Evolutionary conservation across 2,797 vertebrate species (phyloP).

Genomic region (Anguilla marmorata): DNA sequence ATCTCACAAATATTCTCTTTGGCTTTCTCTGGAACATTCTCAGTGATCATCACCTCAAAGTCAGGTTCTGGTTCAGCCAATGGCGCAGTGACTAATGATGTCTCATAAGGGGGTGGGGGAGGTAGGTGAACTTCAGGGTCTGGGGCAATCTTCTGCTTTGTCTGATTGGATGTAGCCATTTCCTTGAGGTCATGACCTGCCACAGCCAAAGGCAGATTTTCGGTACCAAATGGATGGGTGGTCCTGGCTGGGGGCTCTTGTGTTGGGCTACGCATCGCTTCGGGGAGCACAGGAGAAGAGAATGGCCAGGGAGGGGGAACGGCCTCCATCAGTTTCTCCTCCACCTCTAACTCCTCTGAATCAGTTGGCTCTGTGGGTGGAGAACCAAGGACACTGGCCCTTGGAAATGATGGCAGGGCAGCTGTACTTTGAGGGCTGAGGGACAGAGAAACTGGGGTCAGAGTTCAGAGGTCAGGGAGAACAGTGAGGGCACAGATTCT

Average conservation of each 20-base stretch:
- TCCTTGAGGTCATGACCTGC: constrained; percentile 54
- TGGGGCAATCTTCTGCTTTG: not conserved
- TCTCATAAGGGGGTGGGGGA: constrained; percentile 6
- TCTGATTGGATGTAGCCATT: constrained; percentile 41
- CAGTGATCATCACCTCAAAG: constrained; percentile 45
- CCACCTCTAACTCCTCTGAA: constrained; percentile 45
- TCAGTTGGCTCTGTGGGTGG: constrained; percentile 39
- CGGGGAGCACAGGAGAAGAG: constrained; percentile 50
- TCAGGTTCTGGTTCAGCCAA: constrained; percentile 56
- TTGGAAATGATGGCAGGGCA: constrained; percentile 9
- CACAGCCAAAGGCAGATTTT: constrained; percentile 56
- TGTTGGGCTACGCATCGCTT: constrained; percentile 36
- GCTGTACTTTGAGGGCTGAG: constrained; percentile 58
- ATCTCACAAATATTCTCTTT: constrained; percentile 38
- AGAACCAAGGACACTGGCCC: constrained; percentile 27
- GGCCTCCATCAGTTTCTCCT: constrained; percentile 57
- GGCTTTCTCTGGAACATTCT: constrained; percentile 7
- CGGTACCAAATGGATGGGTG: constrained; percentile 62
- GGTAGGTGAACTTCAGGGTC: not conserved
- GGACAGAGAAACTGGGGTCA: constrained; percentile 66
- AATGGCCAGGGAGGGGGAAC: constrained; percentile 76
- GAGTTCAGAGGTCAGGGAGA: constrained; percentile 54
- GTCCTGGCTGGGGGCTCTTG: constrained; percentile 51
- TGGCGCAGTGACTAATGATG: constrained; percentile 36
- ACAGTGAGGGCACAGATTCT: not conserved